Base-by-base conservation (phyloP, 2,888 invertebrate species). In the Geotrupes spiniger region DNA sequence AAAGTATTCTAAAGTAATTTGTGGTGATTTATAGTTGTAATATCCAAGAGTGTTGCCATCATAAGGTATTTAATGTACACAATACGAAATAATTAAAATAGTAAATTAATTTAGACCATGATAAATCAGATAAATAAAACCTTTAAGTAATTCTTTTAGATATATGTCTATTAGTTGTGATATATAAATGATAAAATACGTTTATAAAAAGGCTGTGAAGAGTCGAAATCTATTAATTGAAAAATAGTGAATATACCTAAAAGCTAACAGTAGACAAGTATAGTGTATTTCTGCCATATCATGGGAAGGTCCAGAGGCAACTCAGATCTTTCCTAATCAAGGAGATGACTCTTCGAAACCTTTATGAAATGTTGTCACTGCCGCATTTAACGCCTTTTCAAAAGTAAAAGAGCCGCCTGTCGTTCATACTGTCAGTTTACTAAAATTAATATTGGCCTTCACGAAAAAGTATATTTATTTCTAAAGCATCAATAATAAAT, bases 301-400 rank as follows among this genome's bases (percentile, higher is more conserved):
- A 71, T 69, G 65, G 65, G 63, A 65, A 69, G 68, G 68, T 66
- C 65, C 68, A 64, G 66, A 70, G 69, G 63, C 66, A 65, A 57
- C 56, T 57, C 61, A 64, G 64, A 70, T 71, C 66, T 68, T 64
- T 68, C 70, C 70, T 71, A 72, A 72, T 72, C 71, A 72, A 72
- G 68, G 62, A 60, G 69, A 72, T 72, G 72, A 72, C 71, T 64
- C 47, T 50, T 56, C 61, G 55, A 56, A 69, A 60, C 58, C 59
- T 57, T 60, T 63, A 60, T 63, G 68, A 65, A 64, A 66, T 67
- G 69, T 72, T 71, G 71, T 72, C 72, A 71, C 68, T 70, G 68
- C 63, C 64, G 59, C 59, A 55, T 65, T 65, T 63, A 63, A 60
- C 60, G 59, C 60, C 58, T 58, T 60, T 60, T 62, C 60, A 59